Conservation (phyloP, 2,113 vertebrate genomes). For the Sylvilagus bachmani region DNA sequence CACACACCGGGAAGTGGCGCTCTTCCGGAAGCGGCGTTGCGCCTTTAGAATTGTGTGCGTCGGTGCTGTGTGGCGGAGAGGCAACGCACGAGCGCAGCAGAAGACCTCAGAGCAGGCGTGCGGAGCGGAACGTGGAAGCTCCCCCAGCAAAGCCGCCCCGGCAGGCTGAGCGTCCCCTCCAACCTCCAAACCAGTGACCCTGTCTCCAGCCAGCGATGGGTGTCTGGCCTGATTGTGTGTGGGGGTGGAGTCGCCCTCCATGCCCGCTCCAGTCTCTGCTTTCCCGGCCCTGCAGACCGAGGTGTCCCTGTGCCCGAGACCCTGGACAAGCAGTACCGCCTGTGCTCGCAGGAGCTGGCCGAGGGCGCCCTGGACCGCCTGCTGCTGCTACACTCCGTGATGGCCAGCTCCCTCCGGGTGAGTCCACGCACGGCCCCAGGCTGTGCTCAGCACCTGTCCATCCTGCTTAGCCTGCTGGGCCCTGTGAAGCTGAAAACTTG, state of each 20-base stretch:
- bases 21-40: too few relatives aligned
- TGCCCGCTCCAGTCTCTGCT: background rate
- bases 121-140: too few relatives aligned
- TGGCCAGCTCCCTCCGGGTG: slow-evolving; percentile 78
- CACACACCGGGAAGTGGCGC: background rate
- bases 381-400: slow-evolving; percentile 79
- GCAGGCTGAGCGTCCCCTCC: background rate
- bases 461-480: background rate
- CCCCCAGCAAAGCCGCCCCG: background rate
- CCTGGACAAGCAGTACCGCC: slow-evolving; percentile 54
- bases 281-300: slow-evolving; percentile 70
- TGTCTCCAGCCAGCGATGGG: background rate
- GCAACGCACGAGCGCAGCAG: background rate
- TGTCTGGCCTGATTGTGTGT: background rate
- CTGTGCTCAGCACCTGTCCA: accelerated
- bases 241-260: too few relatives aligned
- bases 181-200: too few relatives aligned
- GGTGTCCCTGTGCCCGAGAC: slow-evolving; percentile 76
- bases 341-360: slow-evolving; percentile 81
- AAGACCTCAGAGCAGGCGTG: too few relatives aligned
- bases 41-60: background rate
- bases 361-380: slow-evolving; percentile 72
- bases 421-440: background rate
- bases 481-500: accelerated
- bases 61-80: background rate